Percentiles rank a stretch among this genome's conserved stretches.
Conservation (phyloP, 2,888 invertebrate genomes). For the Tridacna crocea region DNA sequence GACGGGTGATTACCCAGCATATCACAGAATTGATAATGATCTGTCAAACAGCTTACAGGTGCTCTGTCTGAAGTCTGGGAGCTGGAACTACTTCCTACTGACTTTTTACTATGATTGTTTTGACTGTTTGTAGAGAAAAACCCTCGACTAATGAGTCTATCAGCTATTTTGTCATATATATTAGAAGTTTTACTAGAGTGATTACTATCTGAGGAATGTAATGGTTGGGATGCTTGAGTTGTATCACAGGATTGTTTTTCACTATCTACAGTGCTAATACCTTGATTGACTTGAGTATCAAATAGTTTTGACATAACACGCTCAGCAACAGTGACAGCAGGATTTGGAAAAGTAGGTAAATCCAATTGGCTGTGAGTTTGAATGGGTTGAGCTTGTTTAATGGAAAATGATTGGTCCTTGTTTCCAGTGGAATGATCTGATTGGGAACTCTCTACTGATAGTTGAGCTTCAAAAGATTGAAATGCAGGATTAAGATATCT, state of each 20-base stretch:
- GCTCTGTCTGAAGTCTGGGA: not conserved
- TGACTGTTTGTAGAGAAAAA: not conserved
- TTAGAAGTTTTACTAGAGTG: not conserved
- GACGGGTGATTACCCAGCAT: constrained; percentile 22
- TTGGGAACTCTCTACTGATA: constrained; percentile 49
- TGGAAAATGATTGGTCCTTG: constrained; percentile 54
- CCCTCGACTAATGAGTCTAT: not conserved
- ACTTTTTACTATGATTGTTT: not conserved
- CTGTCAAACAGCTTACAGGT: not conserved
- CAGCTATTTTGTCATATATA: not conserved
- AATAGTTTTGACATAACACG: constrained; percentile 47
- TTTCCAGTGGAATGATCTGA: constrained; percentile 56
- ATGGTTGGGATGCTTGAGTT: constrained; percentile 29
- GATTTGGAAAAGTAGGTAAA: not conserved
- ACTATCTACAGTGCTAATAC: not conserved
- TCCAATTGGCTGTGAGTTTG: constrained; percentile 15
- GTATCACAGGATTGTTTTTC: constrained; percentile 41
- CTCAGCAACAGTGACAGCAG: constrained; percentile 46
- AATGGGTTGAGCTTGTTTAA: constrained; percentile 28
- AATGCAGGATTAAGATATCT: constrained; percentile 13
- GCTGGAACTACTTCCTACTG: not conserved
- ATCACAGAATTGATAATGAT: constrained; percentile 23
- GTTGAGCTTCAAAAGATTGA: constrained; percentile 28
- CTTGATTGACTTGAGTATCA: constrained; percentile 14
- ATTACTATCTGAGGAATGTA: constrained; percentile 21